Percentiles rank a stretch among this genome's conserved stretches.
Evolutionary conservation across 2,113 vertebrate genomes (phyloP).

Genomic region (Choloepus hoffmanni): DNA sequence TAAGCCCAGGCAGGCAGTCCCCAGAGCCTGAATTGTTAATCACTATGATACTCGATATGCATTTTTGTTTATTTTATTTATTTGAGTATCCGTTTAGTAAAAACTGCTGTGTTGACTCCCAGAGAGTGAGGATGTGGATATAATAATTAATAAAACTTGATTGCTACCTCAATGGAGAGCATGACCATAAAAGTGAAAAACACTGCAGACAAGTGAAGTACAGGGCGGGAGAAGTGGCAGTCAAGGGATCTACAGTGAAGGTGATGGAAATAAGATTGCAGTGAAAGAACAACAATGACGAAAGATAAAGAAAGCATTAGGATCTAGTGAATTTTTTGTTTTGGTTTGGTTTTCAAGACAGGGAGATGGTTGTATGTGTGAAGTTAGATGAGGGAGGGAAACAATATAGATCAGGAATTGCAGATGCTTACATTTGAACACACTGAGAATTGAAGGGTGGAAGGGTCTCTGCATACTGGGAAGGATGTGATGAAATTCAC

Average conservation of each 20-base stretch:
- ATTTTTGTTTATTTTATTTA: background rate
- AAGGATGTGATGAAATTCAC: background rate
- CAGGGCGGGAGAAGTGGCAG: background rate
- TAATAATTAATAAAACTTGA: background rate
- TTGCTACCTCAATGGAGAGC: background rate
- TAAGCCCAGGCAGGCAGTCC: background rate
- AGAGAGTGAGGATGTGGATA: background rate
- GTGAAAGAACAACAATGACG: background rate
- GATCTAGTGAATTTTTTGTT: background rate
- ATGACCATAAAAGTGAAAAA: background rate
- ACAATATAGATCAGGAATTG: background rate
- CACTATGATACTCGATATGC: background rate
- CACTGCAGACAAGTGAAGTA: background rate
- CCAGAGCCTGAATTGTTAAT: background rate
- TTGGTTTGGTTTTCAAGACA: background rate
- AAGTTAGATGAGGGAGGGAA: background rate
- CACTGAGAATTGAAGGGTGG: background rate
- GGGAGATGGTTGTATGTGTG: too few species aligned
- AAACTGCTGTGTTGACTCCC: background rate
- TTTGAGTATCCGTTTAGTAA: background rate
- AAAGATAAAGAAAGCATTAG: background rate
- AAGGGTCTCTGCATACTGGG: background rate
- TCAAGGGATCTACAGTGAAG: background rate
- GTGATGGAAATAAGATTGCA: background rate
- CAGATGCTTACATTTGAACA: background rate